Evolutionary conservation across 2,113 vertebrate genomes (phyloP).

Genomic region (Malurus cyaneus): DNA sequence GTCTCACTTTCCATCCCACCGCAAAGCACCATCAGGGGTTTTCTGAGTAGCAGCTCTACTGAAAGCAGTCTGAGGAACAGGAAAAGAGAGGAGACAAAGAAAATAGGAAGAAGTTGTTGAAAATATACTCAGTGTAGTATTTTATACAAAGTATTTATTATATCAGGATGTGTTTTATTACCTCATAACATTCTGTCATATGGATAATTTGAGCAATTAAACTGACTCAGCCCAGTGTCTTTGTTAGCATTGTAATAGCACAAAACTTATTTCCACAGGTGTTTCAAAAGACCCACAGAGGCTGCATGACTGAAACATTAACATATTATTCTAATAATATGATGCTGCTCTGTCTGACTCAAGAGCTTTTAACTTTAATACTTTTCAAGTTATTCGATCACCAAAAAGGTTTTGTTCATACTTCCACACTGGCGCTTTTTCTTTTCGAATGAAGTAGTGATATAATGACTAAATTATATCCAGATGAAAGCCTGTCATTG

Average conservation of each 20-base stretch:
- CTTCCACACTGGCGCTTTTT: slow-evolving; percentile 69
- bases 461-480: slow-evolving; percentile 73
- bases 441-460: slow-evolving; percentile 62
- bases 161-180: slow-evolving; percentile 67
- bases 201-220: slow-evolving; percentile 47
- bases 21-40: not conserved
- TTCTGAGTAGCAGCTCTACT: not conserved
- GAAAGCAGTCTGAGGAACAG: not conserved
- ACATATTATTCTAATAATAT: slow-evolving; percentile 74
- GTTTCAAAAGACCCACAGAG: slow-evolving; percentile 55
- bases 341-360: slow-evolving; percentile 70
- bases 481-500: slow-evolving; percentile 69
- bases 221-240: not conserved
- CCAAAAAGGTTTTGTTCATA: slow-evolving; percentile 60
- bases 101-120: not conserved
- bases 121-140: not conserved
- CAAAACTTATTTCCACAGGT: slow-evolving; percentile 71
- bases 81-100: not conserved
- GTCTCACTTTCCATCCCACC: not conserved
- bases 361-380: slow-evolving; percentile 73
- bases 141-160: slow-evolving; percentile 32
- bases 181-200: slow-evolving; percentile 49
- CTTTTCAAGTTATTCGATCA: slow-evolving; percentile 69
- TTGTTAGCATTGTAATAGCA: slow-evolving; percentile 42
- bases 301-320: slow-evolving; percentile 66